Conservation (phyloP, 2,797 vertebrate genomes). For the Pseudochirops cupreus region DNA sequence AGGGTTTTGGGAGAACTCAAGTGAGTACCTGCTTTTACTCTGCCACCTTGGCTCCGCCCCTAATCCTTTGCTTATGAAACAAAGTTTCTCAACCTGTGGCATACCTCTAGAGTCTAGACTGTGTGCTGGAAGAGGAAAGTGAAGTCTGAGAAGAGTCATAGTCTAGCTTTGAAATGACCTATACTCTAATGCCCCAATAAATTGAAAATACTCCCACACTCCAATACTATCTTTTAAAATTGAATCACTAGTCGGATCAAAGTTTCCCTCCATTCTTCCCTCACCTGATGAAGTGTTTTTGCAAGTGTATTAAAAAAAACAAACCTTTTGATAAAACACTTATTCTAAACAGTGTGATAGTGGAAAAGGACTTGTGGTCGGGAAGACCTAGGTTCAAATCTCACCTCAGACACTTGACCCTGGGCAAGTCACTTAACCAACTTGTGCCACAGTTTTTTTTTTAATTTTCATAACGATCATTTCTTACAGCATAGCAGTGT, state of each 20-base stretch:
- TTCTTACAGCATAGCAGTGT: not conserved
- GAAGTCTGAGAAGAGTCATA: not conserved
- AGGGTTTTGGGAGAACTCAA: too few relatives aligned
- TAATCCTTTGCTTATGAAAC: not conserved
- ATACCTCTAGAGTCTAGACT: not conserved
- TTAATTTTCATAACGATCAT: not conserved
- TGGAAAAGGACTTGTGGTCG: not conserved
- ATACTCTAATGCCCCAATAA: not conserved
- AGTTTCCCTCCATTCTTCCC: not conserved
- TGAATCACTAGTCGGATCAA: not conserved
- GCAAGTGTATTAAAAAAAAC: not conserved
- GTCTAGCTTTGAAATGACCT: not conserved
- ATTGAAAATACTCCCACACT: not conserved
- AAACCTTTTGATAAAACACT: not conserved
- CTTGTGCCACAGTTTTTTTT: not conserved
- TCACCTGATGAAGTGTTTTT: not conserved
- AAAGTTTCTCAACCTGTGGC: not conserved
- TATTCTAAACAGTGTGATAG: not conserved
- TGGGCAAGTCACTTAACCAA: not conserved
- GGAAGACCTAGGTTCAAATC: not conserved
- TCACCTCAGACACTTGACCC: not conserved
- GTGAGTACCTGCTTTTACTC: too few relatives aligned
- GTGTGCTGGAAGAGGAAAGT: not conserved
- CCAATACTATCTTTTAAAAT: not conserved
- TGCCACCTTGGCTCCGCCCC: too few relatives aligned